phyloP scores from a whole-genome alignment of 1,140 invertebrate species.

The Psix sp. region DNA sequence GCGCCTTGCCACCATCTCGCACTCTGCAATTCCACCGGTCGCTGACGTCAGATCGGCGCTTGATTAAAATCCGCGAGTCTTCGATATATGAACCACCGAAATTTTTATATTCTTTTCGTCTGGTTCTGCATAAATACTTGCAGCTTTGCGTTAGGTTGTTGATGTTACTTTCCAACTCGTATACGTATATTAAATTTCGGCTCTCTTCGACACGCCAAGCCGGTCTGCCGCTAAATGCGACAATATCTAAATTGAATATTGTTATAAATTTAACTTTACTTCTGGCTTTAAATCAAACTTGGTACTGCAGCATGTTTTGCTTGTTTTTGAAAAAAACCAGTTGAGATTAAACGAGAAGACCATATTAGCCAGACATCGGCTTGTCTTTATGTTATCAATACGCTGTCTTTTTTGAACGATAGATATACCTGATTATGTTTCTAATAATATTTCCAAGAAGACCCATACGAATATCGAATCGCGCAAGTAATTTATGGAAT shows the following conservation, averaged over 20 bases:
- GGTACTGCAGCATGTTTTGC: no score
- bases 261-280: no score
- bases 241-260: no score
- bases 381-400: no score
- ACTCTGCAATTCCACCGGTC: slow-evolving; percentile 68
- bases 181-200: no score
- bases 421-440: slow-evolving; percentile 51
- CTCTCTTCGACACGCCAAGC: no score
- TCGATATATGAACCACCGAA: slow-evolving; percentile 74
- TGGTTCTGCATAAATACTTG: slow-evolving; percentile 57
- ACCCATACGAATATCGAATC: slow-evolving; percentile 48
- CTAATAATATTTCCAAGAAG: slow-evolving; percentile 51
- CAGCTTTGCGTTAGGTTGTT: slow-evolving; percentile 5
- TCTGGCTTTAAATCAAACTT: no score
- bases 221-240: no score
- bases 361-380: no score
- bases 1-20: slow-evolving; percentile 75
- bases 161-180: no score
- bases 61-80: slow-evolving; percentile 77
- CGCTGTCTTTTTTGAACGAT: slow-evolving; percentile 16
- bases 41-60: slow-evolving; percentile 72
- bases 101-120: slow-evolving; percentile 40
- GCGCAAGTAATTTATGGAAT: slow-evolving; percentile 53
- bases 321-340: no score
- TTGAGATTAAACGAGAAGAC: no score